Base-by-base conservation (phyloP, 2,797 vertebrate genomes). In the Harpagifer antarcticus region DNA sequence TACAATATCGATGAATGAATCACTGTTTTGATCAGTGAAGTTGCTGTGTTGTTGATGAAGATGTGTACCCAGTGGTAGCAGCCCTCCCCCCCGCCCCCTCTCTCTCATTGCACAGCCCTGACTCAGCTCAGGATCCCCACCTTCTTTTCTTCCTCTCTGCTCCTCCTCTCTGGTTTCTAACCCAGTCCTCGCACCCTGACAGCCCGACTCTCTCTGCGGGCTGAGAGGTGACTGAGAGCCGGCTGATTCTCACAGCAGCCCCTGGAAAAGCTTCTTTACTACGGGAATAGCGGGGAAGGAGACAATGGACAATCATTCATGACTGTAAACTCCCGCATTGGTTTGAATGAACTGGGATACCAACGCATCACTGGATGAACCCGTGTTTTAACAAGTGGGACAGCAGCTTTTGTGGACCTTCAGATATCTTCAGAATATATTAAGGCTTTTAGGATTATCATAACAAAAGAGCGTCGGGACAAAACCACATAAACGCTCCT, bases 391-490 rank as follows among this genome's bases (percentile, higher is more conserved):
- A 65, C 47, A 33, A 73, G 78, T 56, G 68, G 66, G 7, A 52
- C 33, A 43, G 76, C 70, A 60, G 80, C 48, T 20, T 45, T 72
- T 62, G 79, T 68, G 45, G 55, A 47, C 64, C 19, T 37, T 44
- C 68, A 72, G 0, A 76, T 68, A 76, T 68, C 44, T 27, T 78
- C 66, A 76, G 68, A 67, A 84, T 83, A 77, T 67, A 48, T 73
- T 55, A 50, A 65, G 63, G 61, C 1, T 76, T 70, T 56, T 23
- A 6, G 67, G 74, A 93, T 91, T 91, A 82, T 83, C 84, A 80
- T 86, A 89, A 92, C 90, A 88, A 93, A 87, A 89, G 87, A 57
- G 42, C 43, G 49, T 9, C 64, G 15, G 70, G 78, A 85, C 77
- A 78, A 84, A 83, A 69, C 33, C 42, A 66, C 72, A 74, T 72